These are phyloP conservation scores for Melinaea menophilus DNA, from an alignment of 2,888 invertebrate genomes.

Conservation along the genomic window DNA sequence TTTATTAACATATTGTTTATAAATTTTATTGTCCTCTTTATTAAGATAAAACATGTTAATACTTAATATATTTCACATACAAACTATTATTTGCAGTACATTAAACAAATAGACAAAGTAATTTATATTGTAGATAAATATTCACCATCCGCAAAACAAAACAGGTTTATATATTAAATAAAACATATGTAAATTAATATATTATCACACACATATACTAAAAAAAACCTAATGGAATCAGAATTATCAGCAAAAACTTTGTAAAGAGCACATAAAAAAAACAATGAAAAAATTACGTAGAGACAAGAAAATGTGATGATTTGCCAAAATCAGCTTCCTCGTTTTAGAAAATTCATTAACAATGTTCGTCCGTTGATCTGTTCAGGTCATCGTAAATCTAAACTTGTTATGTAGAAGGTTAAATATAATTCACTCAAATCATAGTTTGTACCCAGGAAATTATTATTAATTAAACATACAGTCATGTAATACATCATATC, in stretches of 20 bases:
- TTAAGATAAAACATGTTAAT: too few species aligned
- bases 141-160: too few species aligned
- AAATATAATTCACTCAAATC: slow-evolving; percentile 2
- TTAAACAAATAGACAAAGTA: too few species aligned
- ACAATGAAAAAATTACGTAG: slow-evolving; percentile 1
- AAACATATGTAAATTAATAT: too few species aligned
- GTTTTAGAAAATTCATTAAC: neutral
- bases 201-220: too few species aligned
- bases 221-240: neutral
- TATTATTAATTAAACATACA: neutral
- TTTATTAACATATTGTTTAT: too few species aligned
- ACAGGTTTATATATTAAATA: too few species aligned
- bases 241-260: neutral
- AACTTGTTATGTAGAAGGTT: neutral
- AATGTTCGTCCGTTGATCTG: slow-evolving; percentile 11
- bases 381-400: slow-evolving; percentile 13
- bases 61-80: too few species aligned
- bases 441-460: slow-evolving; percentile 5
- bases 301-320: slow-evolving; percentile 2
- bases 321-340: slow-evolving; percentile 1
- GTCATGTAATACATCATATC: neutral
- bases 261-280: neutral
- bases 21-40: too few species aligned
- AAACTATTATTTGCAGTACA: too few species aligned
- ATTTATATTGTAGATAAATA: too few species aligned